Evolutionary conservation across 2,888 invertebrate genomes (phyloP), one percentile per base, ranked within the genome.

Genomic region (Sepiola atlantica): DNA sequence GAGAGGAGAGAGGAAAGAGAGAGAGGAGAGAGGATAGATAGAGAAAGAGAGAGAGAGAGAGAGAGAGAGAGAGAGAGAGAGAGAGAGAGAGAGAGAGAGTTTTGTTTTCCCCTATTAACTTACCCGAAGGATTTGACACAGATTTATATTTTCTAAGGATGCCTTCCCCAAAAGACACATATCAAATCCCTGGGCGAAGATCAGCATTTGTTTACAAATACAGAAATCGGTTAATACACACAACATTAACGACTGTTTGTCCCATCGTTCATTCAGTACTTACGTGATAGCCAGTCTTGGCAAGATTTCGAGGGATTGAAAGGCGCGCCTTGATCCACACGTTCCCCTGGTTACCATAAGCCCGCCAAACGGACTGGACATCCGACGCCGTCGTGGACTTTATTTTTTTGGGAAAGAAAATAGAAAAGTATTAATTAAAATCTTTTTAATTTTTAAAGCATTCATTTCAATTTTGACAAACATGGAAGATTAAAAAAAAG

Each of bases 261-360:
- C 28, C 77, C n/a, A 35, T 24, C 32, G 1, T 4, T n/a, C 32
- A 92, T 94, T 94, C 16, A n/a, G 54, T 20, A 55, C 35, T 94
- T 95, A 97, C 97, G 96, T 96, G 96, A 94, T 97, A 97, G 0
- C 97, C 97, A 4, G 96, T 95, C 90, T 95, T 95, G 35, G 96
- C 97, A 21, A 97, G 96, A 28, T 96, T 95, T 90, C 95, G 96
- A 6, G 97, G 96, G 28, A 97, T 96, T 77, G 95, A 95, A 18
- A 97, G 94, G 35, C 96, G 95, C 3, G 97, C 96, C 91, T 95
- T 95, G 20, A 96, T 96, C 97, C 97, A 97, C 16, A 97, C 95
- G 95, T 97, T 96, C 24, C 97, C 97, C 95, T 97, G 97, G 96
- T 97, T 97, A 95, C 97, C 97, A 93, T 95, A 97, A 10, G 96